Percentiles rank a stretch among this genome's conserved stretches.
phyloP scores from a whole-genome alignment of 2,888 invertebrate species.

The Sepiola atlantica region DNA sequence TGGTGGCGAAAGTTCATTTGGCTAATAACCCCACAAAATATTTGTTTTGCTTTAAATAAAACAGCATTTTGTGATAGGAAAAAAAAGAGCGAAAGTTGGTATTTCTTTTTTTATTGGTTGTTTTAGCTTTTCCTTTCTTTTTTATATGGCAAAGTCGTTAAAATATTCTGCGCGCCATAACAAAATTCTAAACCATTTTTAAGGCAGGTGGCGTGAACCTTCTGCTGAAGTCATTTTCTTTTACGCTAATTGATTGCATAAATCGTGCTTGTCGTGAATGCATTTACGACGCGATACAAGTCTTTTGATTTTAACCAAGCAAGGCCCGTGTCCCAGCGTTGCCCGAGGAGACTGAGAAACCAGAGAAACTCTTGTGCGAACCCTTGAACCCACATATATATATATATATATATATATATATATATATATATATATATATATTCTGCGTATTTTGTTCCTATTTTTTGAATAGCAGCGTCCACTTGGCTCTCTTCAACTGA shows the following conservation, averaged over 20 bases:
- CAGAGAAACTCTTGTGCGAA: no score
- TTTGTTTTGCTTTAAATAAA: background rate
- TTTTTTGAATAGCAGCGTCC: no score
- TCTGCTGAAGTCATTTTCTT: background rate
- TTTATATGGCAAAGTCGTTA: background rate
- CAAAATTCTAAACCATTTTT: background rate
- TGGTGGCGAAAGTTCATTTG: background rate
- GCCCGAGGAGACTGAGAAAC: no score
- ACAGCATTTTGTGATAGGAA: background rate
- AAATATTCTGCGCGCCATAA: background rate
- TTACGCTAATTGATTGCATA: background rate
- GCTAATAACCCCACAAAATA: background rate
- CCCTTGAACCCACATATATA: no score
- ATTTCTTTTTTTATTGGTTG: no score
- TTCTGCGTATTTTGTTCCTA: no score
- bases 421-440: no score
- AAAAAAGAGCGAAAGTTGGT: background rate
- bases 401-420: no score
- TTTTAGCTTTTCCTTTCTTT: background rate
- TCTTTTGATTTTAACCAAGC: no score
- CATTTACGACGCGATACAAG: no score
- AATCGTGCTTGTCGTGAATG: background rate
- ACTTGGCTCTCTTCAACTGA: no score
- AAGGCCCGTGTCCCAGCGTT: no score
- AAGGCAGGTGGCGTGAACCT: background rate